A percentile compares a stretch with the other conserved stretches of the same genome.
Conservation (phyloP, 53 echinoderm and acorn worm genomes). For the Stichopus horrens region DNA sequence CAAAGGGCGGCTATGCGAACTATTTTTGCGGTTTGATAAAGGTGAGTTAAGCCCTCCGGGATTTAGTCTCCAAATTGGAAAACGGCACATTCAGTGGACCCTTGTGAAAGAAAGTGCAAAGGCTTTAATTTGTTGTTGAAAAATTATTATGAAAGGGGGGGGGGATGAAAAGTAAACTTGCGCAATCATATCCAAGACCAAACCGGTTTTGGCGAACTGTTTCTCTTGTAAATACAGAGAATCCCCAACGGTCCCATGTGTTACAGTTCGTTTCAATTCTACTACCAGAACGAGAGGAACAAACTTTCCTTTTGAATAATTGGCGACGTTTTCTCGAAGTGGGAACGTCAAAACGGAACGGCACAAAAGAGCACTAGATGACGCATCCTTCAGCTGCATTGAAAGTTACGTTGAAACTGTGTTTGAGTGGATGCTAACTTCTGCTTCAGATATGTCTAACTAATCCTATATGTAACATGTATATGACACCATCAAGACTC, state of each 20-base stretch:
- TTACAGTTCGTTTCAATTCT: no score
- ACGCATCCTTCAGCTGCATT: no score
- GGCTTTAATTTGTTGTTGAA: neutral
- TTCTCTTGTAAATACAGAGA: neutral
- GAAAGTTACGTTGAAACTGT: no score
- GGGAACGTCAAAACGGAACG: no score
- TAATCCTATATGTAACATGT: no score
- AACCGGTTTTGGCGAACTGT: neutral
- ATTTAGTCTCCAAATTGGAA: constrained; percentile 8
- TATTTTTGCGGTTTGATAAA: constrained; percentile 16
- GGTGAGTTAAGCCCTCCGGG: neutral
- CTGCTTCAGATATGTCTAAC: no score
- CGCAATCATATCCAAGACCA: neutral
- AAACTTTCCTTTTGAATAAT: no score
- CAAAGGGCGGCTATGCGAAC: constrained; percentile 35
- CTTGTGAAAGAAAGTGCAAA: neutral
- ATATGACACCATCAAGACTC: no score
- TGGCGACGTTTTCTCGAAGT: no score
- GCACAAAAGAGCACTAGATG: no score
- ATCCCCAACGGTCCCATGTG: neutral
- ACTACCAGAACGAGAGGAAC: no score
- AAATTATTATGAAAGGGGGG: neutral
- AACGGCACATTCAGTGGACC: neutral
- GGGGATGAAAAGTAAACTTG: neutral
- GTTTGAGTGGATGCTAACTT: no score